phyloP scores from a whole-genome alignment of 2,888 invertebrate genomes.

The Temnothorax rugatulus region DNA sequence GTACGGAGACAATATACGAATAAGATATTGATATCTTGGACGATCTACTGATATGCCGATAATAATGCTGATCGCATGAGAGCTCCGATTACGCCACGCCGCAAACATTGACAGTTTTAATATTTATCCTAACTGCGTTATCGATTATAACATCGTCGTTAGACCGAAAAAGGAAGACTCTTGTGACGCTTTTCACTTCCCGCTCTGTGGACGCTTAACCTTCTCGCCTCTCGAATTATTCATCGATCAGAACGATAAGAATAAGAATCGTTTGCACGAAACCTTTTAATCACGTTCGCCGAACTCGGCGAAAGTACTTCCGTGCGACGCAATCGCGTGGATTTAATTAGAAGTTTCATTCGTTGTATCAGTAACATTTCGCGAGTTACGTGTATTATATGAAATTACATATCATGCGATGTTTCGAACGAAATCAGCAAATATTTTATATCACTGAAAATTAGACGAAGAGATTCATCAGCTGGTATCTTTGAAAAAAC shows the following conservation, averaged over 20 bases:
- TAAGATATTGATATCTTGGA: constrained; percentile 2
- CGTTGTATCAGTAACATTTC: constrained; percentile 36
- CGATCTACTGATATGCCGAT: not conserved
- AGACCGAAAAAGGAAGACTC: constrained; percentile 63
- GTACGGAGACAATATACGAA: not conserved
- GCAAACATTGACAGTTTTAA: constrained; percentile 26
- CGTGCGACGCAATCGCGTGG: constrained; percentile 29
- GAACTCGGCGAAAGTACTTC: constrained; percentile 8
- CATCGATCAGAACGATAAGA: not conserved
- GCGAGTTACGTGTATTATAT: not conserved
- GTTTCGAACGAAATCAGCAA: not conserved
- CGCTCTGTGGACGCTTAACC: constrained; percentile 42
- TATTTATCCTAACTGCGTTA: constrained; percentile 33
- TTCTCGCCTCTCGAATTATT: constrained; percentile 20
- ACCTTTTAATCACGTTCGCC: constrained; percentile 16
- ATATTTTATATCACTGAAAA: not conserved
- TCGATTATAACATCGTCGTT: constrained; percentile 29
- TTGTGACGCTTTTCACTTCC: constrained; percentile 57
- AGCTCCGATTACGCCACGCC: constrained; percentile 20
- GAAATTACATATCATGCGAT: constrained; percentile 3
- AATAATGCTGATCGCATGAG: constrained; percentile 30
- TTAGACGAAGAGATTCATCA: not conserved
- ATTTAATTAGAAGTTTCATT: constrained; percentile 36
- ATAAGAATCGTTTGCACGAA: constrained; percentile 9
- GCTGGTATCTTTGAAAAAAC: not conserved